Evolutionary conservation across 2,113 vertebrate species (phyloP).

Genomic region (Chloropsis cyanopogon): DNA sequence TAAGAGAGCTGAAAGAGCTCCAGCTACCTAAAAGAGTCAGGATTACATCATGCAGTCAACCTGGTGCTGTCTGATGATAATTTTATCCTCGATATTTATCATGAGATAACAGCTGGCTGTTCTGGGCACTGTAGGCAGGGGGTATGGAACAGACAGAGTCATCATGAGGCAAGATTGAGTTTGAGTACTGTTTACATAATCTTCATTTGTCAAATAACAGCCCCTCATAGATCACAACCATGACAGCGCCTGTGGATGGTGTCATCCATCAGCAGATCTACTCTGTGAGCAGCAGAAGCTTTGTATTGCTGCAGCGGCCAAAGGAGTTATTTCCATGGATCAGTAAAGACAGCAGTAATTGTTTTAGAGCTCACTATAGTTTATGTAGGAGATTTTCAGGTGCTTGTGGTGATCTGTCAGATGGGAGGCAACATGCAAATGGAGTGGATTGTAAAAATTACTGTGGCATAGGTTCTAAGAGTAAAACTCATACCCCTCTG

Average conservation of each 20-base stretch:
- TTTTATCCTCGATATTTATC: slow-evolving; percentile 15
- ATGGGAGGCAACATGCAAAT: not conserved
- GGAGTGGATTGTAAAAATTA: not conserved
- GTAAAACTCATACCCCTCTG: not conserved
- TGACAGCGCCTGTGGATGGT: slow-evolving; percentile 15
- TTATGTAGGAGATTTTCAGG: not conserved
- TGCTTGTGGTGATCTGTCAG: not conserved
- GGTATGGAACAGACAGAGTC: slow-evolving; percentile 17
- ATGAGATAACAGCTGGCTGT: slow-evolving; percentile 44
- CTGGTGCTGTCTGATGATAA: slow-evolving; percentile 19
- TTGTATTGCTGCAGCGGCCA: not conserved
- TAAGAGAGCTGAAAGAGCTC: not conserved
- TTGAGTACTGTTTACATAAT: slow-evolving; percentile 52
- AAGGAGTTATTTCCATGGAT: slow-evolving; percentile 27
- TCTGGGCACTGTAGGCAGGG: not conserved
- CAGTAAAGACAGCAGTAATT: slow-evolving; percentile 24
- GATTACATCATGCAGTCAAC: not conserved
- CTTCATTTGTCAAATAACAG: slow-evolving; percentile 56
- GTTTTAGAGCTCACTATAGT: not conserved
- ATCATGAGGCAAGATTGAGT: slow-evolving; percentile 35
- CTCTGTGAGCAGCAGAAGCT: slow-evolving; percentile 23
- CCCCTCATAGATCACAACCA: slow-evolving; percentile 22
- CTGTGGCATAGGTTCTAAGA: not conserved
- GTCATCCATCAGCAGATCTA: slow-evolving; percentile 47
- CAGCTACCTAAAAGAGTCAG: not conserved